phyloP scores from a whole-genome alignment of 1,140 invertebrate genomes.

The Kradibia gibbosae region DNA sequence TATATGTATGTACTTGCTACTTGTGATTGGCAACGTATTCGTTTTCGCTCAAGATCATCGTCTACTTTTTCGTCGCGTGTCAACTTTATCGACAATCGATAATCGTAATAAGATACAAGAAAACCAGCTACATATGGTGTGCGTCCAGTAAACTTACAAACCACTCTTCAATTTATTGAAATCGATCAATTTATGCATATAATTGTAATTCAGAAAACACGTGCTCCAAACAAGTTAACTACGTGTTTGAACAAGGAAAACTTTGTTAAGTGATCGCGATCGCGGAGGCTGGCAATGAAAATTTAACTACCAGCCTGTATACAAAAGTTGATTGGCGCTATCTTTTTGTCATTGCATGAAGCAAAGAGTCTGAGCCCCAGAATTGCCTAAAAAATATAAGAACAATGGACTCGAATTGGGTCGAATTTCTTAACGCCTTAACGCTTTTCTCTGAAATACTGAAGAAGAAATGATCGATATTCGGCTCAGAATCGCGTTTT shows the following conservation, averaged over 20 bases:
- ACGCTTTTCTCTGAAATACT: too few species aligned
- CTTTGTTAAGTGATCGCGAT: background rate
- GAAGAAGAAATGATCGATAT: background rate
- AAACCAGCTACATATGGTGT: background rate
- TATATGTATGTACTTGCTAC: conserved; percentile 15
- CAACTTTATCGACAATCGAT: conserved; percentile 11
- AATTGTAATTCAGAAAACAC: background rate
- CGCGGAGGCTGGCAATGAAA: background rate
- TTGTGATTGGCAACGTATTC: conserved; percentile 29
- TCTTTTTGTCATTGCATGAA: background rate
- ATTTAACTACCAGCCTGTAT: background rate
- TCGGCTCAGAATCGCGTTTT: background rate
- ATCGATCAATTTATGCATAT: background rate
- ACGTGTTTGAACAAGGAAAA: too few species aligned
- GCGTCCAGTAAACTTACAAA: conserved; percentile 35
- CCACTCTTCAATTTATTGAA: conserved; percentile 14
- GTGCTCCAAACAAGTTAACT: background rate
- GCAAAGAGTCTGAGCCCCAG: background rate
- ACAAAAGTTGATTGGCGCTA: background rate
- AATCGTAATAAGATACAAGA: conserved; percentile 24
- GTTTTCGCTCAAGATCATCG: conserved; percentile 28
- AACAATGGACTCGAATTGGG: background rate
- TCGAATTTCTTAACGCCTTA: too few species aligned
- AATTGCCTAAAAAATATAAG: background rate
- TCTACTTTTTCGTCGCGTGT: background rate